These are phyloP conservation scores for Drymodes brunneopygia DNA, from an alignment of 2,113 vertebrate genomes.

Conservation along the genomic window DNA sequence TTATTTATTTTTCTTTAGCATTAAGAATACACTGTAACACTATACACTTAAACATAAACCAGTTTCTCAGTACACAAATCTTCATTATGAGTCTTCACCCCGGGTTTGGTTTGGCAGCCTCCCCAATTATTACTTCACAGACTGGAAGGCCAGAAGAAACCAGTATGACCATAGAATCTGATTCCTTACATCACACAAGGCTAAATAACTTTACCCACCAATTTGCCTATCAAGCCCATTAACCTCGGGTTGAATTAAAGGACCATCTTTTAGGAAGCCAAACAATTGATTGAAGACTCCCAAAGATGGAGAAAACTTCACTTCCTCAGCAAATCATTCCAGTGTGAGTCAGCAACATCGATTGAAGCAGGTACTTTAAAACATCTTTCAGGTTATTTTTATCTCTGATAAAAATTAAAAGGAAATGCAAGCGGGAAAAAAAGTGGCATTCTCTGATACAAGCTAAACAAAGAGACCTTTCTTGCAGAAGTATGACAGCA, in stretches of 20 bases:
- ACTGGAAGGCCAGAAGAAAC: slow-evolving; percentile 17
- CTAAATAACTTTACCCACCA: neutral
- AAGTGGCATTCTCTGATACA: neutral
- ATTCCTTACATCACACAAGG: neutral
- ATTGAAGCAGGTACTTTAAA: neutral
- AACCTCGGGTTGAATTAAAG: neutral
- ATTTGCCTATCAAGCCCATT: neutral
- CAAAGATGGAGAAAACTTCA: neutral
- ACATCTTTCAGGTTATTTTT: neutral
- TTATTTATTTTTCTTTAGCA: slow-evolving; percentile 60
- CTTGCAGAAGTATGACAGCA: slow-evolving; percentile 21
- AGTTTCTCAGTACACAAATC: slow-evolving; percentile 15
- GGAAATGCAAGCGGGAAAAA: neutral
- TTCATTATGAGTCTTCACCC: slow-evolving; percentile 1
- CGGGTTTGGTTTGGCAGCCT: slow-evolving; percentile 32
- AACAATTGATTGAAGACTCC: slow-evolving; percentile 2
- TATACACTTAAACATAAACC: slow-evolving; percentile 38
- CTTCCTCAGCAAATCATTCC: slow-evolving; percentile 28
- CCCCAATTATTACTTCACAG: neutral
- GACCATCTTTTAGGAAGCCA: neutral
- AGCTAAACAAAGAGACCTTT: slow-evolving; percentile 21
- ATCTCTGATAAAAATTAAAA: slow-evolving; percentile 12
- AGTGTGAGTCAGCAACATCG: neutral
- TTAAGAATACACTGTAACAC: slow-evolving; percentile 46
- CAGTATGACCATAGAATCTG: neutral